These are phyloP conservation scores for Leptopilina syphax DNA, from an alignment of 2,888 invertebrate species.

Conservation along the genomic window DNA sequence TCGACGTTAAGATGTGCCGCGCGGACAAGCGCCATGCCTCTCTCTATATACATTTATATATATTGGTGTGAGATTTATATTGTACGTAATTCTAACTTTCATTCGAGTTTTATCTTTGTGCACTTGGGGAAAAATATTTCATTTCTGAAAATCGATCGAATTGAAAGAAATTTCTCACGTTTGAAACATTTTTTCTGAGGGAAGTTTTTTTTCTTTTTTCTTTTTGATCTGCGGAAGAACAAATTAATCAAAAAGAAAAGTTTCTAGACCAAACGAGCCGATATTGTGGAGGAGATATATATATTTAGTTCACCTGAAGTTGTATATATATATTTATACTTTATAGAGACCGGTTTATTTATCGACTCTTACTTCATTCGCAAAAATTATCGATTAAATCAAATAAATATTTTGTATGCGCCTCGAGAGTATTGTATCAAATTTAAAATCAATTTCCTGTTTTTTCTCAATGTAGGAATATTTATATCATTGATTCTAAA, in stretches of 20 bases:
- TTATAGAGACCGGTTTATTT: too few species aligned
- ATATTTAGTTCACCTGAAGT: not conserved
- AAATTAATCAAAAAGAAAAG: slow-evolving; percentile 26
- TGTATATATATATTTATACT: not conserved
- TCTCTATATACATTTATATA: too few species aligned
- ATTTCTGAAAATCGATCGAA: slow-evolving; percentile 13
- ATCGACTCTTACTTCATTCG: slow-evolving; percentile 1
- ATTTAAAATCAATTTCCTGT: too few species aligned
- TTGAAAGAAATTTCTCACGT: slow-evolving; percentile 30
- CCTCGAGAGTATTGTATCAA: too few species aligned
- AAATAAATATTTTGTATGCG: too few species aligned
- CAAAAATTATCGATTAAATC: not conserved
- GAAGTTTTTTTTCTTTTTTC: not conserved
- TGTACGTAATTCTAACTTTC: slow-evolving; percentile 10
- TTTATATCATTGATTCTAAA: not conserved
- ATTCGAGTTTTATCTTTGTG: not conserved
- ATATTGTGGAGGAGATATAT: not conserved
- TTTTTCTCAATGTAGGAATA: not conserved
- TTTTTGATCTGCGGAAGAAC: not conserved
- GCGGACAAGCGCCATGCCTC: slow-evolving; percentile 16
- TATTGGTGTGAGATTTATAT: slow-evolving; percentile 27
- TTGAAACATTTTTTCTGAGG: slow-evolving; percentile 2
- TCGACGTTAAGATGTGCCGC: slow-evolving; percentile 29
- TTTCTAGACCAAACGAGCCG: slow-evolving; percentile 17
- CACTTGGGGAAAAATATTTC: not conserved